Percentiles rank a stretch among this genome's conserved stretches.
Evolutionary conservation across 2,888 invertebrate species (phyloP).

Genomic region (Brachypalpus laphriformis): DNA sequence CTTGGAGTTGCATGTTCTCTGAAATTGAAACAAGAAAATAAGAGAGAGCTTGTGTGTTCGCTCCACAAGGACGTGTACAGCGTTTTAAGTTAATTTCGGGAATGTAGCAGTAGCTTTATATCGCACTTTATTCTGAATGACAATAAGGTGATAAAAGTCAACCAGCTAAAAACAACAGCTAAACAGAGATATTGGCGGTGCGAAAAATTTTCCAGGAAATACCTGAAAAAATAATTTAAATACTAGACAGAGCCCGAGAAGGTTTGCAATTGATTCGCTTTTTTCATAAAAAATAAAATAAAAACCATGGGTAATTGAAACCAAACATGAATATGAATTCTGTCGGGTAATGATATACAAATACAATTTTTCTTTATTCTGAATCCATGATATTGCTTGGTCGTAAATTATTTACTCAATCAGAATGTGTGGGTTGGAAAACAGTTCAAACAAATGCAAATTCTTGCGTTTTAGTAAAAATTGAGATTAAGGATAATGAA

Average conservation of each 20-base stretch:
- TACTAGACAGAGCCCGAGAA: not conserved
- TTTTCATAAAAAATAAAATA: not conserved
- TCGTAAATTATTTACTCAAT: not conserved
- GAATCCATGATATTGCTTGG: not conserved
- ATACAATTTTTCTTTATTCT: not conserved
- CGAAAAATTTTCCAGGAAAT: constrained; percentile 21
- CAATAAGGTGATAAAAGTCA: constrained; percentile 67
- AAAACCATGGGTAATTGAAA: not conserved
- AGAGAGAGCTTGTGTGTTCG: constrained; percentile 26
- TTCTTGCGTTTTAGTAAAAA: not conserved
- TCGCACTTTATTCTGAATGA: constrained; percentile 67
- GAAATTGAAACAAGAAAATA: constrained; percentile 61
- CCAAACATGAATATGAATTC: constrained; percentile 21
- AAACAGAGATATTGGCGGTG: constrained; percentile 34
- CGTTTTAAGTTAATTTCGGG: constrained; percentile 70
- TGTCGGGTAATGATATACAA: not conserved
- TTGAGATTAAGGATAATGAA: not conserved
- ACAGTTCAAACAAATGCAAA: not conserved
- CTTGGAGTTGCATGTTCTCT: constrained; percentile 47
- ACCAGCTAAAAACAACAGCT: constrained; percentile 35
- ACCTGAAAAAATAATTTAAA: constrained; percentile 36
- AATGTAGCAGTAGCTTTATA: constrained; percentile 24
- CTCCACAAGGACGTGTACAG: constrained; percentile 58
- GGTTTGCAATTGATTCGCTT: constrained; percentile 15
- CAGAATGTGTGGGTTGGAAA: not conserved